Percentiles rank a stretch among this genome's conserved stretches.
These are phyloP conservation scores for Eupithecia inturbata DNA, from an alignment of 2,888 invertebrate species.

Conservation along the genomic window DNA sequence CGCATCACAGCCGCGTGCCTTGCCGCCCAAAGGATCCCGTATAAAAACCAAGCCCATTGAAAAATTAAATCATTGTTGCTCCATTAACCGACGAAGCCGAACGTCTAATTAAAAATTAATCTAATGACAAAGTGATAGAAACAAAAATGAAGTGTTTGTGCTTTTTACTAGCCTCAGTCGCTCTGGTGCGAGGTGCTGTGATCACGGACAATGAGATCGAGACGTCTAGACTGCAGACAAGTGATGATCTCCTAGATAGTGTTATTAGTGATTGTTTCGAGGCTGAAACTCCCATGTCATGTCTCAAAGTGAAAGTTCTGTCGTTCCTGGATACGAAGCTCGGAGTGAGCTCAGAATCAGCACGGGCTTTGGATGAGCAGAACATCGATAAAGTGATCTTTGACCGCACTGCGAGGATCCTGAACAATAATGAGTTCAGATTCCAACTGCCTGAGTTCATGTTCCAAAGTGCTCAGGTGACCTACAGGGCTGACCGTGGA, in stretches of 20 bases:
- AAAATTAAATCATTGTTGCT: conserved; percentile 84
- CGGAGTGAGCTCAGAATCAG: conserved; percentile 85
- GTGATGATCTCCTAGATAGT: conserved; percentile 88
- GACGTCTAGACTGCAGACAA: conserved; percentile 83
- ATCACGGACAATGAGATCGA: conserved; percentile 84
- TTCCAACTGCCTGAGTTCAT: conserved; percentile 89
- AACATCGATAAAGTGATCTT: conserved; percentile 90
- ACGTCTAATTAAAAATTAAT: conserved; percentile 82
- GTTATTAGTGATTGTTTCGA: conserved; percentile 90
- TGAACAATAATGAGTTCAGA: conserved; percentile 90
- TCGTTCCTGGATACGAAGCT: conserved; percentile 89
- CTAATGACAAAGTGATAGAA: conserved; percentile 76
- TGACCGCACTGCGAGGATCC: conserved; percentile 87
- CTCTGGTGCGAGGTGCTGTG: conserved; percentile 76
- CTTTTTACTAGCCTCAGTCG: conserved; percentile 80
- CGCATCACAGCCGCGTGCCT: conserved; percentile 73
- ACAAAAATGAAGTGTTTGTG: conserved; percentile 80
- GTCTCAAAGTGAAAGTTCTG: conserved; percentile 90
- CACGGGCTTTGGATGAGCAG: conserved; percentile 84
- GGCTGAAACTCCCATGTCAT: conserved; percentile 87
- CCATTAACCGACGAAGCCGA: conserved; percentile 77
- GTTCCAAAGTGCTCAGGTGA: conserved; percentile 87
- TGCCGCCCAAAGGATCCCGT: conserved; percentile 83
- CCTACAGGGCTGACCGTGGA: conserved; percentile 87
- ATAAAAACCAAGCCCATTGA: conserved; percentile 88